Evolutionary conservation across 2,113 vertebrate species (phyloP).

Genomic region (Pangasianodon gigas): DNA sequence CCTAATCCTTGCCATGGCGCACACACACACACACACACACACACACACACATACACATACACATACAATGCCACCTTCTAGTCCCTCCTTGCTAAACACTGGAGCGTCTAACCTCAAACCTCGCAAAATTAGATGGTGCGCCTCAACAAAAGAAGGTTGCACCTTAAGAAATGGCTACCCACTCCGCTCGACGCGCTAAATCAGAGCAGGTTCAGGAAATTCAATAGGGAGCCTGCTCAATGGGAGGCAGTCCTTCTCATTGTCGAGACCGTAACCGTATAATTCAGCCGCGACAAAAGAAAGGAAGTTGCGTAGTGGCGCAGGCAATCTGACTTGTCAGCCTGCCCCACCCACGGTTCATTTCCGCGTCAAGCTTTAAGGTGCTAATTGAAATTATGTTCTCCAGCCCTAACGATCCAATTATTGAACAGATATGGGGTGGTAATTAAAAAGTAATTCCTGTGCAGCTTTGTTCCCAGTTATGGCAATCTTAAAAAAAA

Average conservation of each 20-base stretch:
- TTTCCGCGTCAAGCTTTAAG: conserved; percentile 45
- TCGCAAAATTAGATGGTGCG: conserved; percentile 26
- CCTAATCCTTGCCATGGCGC: conserved; percentile 11
- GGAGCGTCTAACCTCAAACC: background rate
- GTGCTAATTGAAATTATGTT: conserved; percentile 61
- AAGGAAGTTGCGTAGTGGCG: conserved; percentile 15
- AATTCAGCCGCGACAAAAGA: conserved; percentile 15
- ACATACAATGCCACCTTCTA: background rate
- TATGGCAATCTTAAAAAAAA: conserved; percentile 50
- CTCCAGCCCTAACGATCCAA: conserved; percentile 60
- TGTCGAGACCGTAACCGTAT: conserved; percentile 10
- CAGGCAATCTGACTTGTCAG: background rate
- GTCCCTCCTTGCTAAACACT: background rate
- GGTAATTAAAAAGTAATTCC: conserved; percentile 65
- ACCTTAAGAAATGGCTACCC: conserved; percentile 26
- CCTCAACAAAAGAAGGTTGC: conserved; percentile 31
- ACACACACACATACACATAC: background rate
- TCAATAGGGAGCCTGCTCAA: background rate
- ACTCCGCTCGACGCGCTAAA: conserved; percentile 24
- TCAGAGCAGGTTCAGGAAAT: conserved; percentile 40
- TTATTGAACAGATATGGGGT: conserved; percentile 61
- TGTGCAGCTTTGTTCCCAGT: conserved; percentile 55
- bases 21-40: background rate
- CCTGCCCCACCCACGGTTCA: conserved; percentile 16
- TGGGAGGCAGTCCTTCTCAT: background rate